A percentile compares a stretch with the other conserved stretches of the same genome.
Conservation (phyloP, 2,113 vertebrate species). For the Picathartes gymnocephalus region DNA sequence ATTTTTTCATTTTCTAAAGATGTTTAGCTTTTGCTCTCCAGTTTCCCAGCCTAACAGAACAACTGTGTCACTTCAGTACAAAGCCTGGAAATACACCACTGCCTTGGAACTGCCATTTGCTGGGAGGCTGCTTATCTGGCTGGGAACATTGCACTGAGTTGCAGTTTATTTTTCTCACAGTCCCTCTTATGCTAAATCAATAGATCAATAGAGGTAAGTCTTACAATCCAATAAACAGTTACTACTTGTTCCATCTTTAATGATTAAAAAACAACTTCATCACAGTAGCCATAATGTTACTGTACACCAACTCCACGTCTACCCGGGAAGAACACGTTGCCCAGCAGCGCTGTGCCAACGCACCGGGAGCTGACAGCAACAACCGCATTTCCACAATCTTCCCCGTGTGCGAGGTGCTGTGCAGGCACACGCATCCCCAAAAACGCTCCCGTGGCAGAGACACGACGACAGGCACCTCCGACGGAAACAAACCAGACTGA, state of each 20-base stretch:
- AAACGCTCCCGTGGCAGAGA: neutral
- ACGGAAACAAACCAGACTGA: neutral
- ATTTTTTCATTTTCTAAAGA: neutral
- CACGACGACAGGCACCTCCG: neutral
- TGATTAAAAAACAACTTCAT: neutral
- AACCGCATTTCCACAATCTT: neutral
- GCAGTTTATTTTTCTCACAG: conserved; percentile 36
- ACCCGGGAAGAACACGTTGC: neutral
- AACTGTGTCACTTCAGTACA: neutral
- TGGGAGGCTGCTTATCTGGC: neutral
- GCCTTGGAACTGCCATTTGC: neutral
- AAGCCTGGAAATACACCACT: neutral
- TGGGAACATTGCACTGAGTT: neutral
- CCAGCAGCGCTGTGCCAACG: neutral
- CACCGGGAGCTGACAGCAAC: neutral
- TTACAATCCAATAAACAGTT: neutral
- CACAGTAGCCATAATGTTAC: accelerated
- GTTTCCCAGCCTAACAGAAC: neutral
- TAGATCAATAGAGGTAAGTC: neutral
- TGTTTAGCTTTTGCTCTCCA: neutral
- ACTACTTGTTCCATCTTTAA: neutral
- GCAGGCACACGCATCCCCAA: neutral
- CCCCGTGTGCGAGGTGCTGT: neutral
- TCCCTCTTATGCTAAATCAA: neutral
- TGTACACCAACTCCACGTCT: neutral